These are phyloP conservation scores for Aspidiotus rigidus DNA, from an alignment of 2,888 invertebrate genomes.

Conservation along the genomic window DNA sequence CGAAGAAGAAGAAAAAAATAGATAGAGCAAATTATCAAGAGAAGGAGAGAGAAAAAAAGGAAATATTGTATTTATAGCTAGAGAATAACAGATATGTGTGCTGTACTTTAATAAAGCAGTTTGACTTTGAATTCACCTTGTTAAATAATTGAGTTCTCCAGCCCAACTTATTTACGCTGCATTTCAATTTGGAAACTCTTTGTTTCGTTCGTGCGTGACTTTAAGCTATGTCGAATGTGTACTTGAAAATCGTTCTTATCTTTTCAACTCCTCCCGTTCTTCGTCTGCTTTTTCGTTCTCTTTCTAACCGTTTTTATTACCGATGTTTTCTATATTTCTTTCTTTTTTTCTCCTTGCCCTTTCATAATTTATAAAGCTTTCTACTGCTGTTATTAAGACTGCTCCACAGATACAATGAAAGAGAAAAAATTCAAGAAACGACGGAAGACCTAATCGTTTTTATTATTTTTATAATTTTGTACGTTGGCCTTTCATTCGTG, in stretches of 20 bases:
- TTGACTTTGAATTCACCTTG: slow-evolving; percentile 29
- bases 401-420: background rate
- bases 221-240: slow-evolving; percentile 25
- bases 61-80: background rate
- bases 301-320: background rate
- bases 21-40: background rate
- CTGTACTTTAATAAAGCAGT: slow-evolving; percentile 11
- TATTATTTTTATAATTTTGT: background rate
- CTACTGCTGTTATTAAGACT: background rate
- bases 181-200: slow-evolving; percentile 28
- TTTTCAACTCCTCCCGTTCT: background rate
- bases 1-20: slow-evolving; percentile 3
- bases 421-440: background rate
- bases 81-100: background rate
- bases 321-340: background rate
- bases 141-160: slow-evolving; percentile 20
- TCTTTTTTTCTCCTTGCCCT: background rate
- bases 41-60: background rate
- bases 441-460: background rate
- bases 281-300: background rate
- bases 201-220: slow-evolving; percentile 26
- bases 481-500: background rate
- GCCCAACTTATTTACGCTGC: slow-evolving; percentile 25
- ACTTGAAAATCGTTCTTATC: slow-evolving; percentile 20
- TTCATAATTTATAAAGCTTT: background rate